Evolutionary conservation across 2,797 vertebrate species (phyloP), one percentile per base, ranked within the genome.

Genomic region (Vultur gryphus): DNA sequence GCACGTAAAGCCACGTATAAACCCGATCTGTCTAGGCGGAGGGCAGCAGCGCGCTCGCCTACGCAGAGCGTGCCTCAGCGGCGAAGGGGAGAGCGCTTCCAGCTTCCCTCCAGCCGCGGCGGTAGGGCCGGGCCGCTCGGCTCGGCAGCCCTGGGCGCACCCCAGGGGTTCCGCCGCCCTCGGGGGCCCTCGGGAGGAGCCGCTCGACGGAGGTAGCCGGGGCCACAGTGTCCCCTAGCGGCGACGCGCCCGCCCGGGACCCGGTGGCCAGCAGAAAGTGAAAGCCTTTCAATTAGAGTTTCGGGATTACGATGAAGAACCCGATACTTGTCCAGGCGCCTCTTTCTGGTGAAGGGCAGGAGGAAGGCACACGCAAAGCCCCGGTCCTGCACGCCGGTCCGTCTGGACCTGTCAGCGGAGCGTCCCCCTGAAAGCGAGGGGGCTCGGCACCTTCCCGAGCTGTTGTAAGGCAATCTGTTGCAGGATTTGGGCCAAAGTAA

Each of bases 191-290:
- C 39, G 33, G 54, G 9, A 13, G 59, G 26, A 29, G 25, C 39
- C 19, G 16, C 46, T 6, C 6, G 41, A 5, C 41, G n/a, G 33
- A 15, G 39, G 85, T 57, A 35, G 28, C 91, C 58, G 87, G 84
- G 37, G 5, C 81, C 57, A 29, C 84, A 93, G 94, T 91, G 97
- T 95, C 98, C 97, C 80, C 98, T 97, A 66, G 97, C 93, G 98
- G 96, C 90, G 21, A 2, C 33, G 10, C 9, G 14, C 29, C 9
- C 29, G 11, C 13, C 9, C 29, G 41, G 61, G 61, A 10, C 19
- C 61, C 72, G 43, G 23, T 11, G 54, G 58, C 59, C 84, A 1
- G 41, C 76, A 1, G 86, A n/a, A 54, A 67, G 85, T 16, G 76
- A 91, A 70, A 93, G 65, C 16, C 43, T 48, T 19, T 55, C 29